Evolutionary conservation across 2,113 vertebrate genomes (phyloP), one percentile per base, ranked within the genome.

Genomic region (Salvelinus alpinus): DNA sequence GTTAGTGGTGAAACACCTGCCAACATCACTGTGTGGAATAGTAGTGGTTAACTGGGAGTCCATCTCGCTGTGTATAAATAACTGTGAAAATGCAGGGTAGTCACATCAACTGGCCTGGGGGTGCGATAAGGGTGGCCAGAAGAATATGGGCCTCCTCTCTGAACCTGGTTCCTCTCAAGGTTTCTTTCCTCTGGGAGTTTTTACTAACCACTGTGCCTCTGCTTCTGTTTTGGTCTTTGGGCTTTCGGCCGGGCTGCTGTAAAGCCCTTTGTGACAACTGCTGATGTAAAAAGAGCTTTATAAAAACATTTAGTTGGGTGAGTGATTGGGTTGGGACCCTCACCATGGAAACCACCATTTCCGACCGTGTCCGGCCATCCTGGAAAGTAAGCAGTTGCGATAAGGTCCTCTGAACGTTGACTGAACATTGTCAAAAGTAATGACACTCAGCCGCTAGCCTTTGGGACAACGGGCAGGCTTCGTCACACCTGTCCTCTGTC

Each of bases 401-500:
- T 47, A 80, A 82, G 78, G 80, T 78, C 78, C 73, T 57, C 47
- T 24, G 25, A 25, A 64, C 13, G 60, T 59, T 34, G 68, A 29
- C 29, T 24, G 27, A n/a, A 25, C 5, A n/a, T 31, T 73, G 72
- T 68, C 69, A 65, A 12, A 64, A 6, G 24, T 27, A 18, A 22
- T 25, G 12, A 65, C 22, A 11, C 25, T 67, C 25, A 62, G 29
- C 18, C 22, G n/a, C 51, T 71, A 18, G 65, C 48, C 71, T 44
- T 67, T 9, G 48, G 76, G 62, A 71, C 70, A 20, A 74, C 70
- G 3, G 67, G 57, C 57, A 64, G 70, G 73, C 70, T 22, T 79
- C 80, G 88, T 90, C 80, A 84, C 84, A 78, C 90, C 82, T 64
- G 80, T 75, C 82, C 82, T 87, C n/a, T 44, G 70, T 90, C 90